phyloP scores from a whole-genome alignment of 2,797 vertebrate species.

The Miichthys miiuy region DNA sequence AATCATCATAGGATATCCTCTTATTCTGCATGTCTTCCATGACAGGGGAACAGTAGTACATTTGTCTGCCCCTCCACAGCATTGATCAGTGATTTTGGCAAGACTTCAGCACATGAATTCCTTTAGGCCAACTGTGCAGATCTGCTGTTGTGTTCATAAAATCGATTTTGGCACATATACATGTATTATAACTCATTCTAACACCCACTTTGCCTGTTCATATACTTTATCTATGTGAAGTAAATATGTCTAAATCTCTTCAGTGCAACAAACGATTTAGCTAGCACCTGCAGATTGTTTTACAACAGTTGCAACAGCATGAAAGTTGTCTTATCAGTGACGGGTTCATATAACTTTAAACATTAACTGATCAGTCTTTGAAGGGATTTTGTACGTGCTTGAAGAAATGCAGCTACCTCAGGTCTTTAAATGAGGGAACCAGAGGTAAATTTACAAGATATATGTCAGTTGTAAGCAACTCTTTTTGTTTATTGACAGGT shows the following conservation, averaged over 20 bases:
- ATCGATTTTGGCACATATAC: background rate
- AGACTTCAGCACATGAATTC: constrained; percentile 9
- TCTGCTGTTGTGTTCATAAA: constrained; percentile 1
- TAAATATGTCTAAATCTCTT: constrained; percentile 10
- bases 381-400: background rate
- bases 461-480: background rate
- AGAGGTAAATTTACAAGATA: background rate
- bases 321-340: constrained; percentile 39
- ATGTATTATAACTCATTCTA: background rate
- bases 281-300: constrained; percentile 23
- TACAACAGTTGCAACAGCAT: constrained; percentile 36
- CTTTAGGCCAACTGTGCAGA: background rate
- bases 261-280: constrained; percentile 8
- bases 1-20: constrained; percentile 78
- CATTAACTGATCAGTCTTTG: constrained; percentile 56
- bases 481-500: background rate
- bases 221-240: background rate
- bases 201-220: background rate
- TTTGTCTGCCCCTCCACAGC: constrained; percentile 10
- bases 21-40: constrained; percentile 60
- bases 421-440: background rate
- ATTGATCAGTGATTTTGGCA: constrained; percentile 36
- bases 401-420: constrained; percentile 11
- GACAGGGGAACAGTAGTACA: constrained; percentile 26
- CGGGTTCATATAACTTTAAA: constrained; percentile 58